Conservation (phyloP, 1,140 invertebrate genomes). For the Vanessa atalanta region DNA sequence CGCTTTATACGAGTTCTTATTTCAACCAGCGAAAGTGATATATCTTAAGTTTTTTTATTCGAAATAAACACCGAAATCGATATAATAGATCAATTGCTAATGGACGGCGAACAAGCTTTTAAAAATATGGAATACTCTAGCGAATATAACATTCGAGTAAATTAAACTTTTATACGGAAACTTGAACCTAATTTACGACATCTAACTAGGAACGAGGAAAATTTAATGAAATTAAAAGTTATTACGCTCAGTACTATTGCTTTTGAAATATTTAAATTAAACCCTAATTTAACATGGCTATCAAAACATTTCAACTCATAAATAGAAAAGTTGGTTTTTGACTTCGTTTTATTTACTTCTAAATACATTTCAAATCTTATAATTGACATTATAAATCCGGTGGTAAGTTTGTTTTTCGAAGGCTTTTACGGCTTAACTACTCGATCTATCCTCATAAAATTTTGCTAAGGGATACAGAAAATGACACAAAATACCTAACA, state of each 20-base stretch:
- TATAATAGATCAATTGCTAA: neutral
- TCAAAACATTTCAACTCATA: too few species aligned
- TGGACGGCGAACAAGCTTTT: neutral
- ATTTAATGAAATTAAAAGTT: slow-evolving; percentile 28
- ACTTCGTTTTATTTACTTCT: too few species aligned
- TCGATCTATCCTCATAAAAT: too few species aligned
- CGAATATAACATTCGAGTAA: neutral
- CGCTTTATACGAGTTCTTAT: slow-evolving; percentile 27
- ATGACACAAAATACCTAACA: too few species aligned
- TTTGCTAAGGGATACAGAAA: too few species aligned
- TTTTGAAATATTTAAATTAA: neutral
- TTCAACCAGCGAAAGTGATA: slow-evolving; percentile 9
- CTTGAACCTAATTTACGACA: slow-evolving; percentile 24
- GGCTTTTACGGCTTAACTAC: too few species aligned
- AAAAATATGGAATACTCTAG: neutral
- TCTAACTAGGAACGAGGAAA: slow-evolving; percentile 19
- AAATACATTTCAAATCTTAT: too few species aligned
- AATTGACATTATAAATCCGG: too few species aligned
- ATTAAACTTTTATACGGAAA: slow-evolving; percentile 22
- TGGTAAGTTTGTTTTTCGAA: too few species aligned
- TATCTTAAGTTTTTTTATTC: neutral
- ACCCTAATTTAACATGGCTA: too few species aligned
- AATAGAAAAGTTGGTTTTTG: too few species aligned
- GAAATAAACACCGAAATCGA: neutral
- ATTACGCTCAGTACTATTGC: slow-evolving; percentile 10